A percentile compares a stretch with the other conserved stretches of the same genome.
Evolutionary conservation across 2,113 vertebrate species (phyloP).

Genomic region (Dermatemys mawii): DNA sequence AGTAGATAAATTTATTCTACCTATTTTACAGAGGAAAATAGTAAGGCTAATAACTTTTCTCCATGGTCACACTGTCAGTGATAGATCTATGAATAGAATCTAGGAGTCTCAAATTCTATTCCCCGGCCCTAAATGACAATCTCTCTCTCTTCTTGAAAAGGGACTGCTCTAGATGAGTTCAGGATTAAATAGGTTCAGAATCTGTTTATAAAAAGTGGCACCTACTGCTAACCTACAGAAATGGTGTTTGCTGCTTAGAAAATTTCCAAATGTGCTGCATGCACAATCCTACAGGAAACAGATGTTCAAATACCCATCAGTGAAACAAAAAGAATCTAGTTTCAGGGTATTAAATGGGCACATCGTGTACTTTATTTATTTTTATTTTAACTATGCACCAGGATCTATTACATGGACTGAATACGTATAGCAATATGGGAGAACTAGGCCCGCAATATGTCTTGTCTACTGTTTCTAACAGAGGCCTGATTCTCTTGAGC

Average conservation of each 20-base stretch:
- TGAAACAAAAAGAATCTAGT: conserved; percentile 9
- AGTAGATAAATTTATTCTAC: neutral
- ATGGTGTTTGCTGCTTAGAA: neutral
- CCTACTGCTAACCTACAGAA: neutral
- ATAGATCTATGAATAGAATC: neutral
- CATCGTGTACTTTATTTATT: conserved; percentile 17
- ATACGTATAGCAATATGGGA: neutral
- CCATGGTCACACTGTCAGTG: neutral
- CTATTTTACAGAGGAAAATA: neutral
- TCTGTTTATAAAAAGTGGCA: neutral
- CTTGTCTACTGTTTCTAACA: conserved; percentile 43
- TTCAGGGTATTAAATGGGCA: conserved; percentile 7
- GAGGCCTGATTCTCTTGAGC: conserved; percentile 10
- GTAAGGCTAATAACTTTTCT: neutral
- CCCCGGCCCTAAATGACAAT: neutral
- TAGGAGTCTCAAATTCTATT: neutral
- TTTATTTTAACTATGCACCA: conserved; percentile 31
- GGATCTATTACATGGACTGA: neutral
- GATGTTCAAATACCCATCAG: neutral
- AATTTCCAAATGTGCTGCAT: neutral
- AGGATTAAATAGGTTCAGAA: neutral
- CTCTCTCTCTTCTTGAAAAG: neutral
- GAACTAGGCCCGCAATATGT: conserved; percentile 1
- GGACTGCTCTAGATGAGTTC: neutral
- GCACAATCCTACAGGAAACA: neutral